phyloP scores from a whole-genome alignment of 2,113 vertebrate genomes.

The Tragelaphus imberbis region DNA sequence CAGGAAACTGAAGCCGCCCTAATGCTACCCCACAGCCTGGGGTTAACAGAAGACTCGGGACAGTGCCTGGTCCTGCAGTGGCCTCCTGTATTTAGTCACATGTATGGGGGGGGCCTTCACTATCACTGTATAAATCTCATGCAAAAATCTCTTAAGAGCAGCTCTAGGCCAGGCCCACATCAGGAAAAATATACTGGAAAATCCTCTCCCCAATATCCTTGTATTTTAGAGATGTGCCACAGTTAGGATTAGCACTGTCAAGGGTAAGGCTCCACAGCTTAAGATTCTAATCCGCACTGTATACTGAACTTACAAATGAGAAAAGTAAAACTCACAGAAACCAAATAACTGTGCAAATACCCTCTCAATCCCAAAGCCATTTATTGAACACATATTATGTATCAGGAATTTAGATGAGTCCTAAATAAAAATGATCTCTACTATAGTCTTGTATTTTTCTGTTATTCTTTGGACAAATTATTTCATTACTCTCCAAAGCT shows the following conservation, averaged over 20 bases:
- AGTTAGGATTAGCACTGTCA: background rate
- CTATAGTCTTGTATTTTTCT: background rate
- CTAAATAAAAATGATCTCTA: background rate
- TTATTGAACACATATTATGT: background rate
- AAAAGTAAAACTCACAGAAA: background rate
- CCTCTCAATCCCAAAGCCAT: background rate
- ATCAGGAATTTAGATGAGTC: background rate
- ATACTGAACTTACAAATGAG: background rate
- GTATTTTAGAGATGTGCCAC: background rate
- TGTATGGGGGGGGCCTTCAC: too few species aligned
- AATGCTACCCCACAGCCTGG: background rate
- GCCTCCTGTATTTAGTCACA: background rate
- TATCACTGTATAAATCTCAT: background rate
- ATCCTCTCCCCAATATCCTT: background rate
- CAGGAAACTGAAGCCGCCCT: background rate
- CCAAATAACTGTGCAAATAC: accelerated
- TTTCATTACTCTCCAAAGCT: background rate
- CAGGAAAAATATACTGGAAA: background rate
- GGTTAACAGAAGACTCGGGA: background rate
- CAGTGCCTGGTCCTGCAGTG: background rate
- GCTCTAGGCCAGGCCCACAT: background rate
- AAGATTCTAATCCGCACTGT: background rate
- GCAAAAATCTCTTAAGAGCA: background rate
- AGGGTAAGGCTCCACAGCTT: background rate
- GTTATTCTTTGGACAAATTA: background rate